Evolutionary conservation across 2,888 invertebrate species (phyloP).

Genomic region (Dryobotodes eremita): DNA sequence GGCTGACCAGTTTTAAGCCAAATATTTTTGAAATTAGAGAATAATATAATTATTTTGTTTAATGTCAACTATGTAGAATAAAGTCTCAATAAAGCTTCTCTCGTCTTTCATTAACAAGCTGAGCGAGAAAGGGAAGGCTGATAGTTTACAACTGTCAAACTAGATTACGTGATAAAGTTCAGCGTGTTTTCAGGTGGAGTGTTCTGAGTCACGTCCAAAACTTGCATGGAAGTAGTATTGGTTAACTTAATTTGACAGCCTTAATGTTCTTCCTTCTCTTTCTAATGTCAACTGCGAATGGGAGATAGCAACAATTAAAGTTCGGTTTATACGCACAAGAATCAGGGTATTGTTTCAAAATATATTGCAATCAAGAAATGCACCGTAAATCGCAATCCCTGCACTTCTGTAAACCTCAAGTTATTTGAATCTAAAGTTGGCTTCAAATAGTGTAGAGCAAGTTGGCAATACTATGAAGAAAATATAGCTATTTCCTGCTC

Average conservation of each 20-base stretch:
- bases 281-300: neutral
- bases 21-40: neutral
- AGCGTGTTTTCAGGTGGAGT: conserved; percentile 29
- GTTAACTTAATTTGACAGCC: conserved; percentile 17
- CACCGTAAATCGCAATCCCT: conserved; percentile 6
- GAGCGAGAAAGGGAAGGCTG: neutral
- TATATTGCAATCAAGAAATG: conserved; percentile 9
- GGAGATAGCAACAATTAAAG: neutral
- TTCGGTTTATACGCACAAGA: neutral
- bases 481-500: conserved; percentile 45
- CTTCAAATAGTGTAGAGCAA: conserved; percentile 35
- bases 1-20: neutral
- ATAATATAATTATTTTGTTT: neutral
- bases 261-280: neutral
- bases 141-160: conserved; percentile 32
- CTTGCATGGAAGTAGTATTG: conserved; percentile 1
- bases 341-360: neutral
- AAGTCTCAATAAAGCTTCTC: neutral
- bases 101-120: neutral
- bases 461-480: conserved; percentile 55
- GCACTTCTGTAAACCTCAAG: conserved; percentile 20
- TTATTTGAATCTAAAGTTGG: conserved; percentile 41
- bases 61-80: neutral
- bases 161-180: conserved; percentile 23
- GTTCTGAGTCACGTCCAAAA: conserved; percentile 26